Evolutionary conservation across 2,113 vertebrate genomes (phyloP), one percentile per base, ranked within the genome.

Genomic region (Nansenia antarctica): DNA sequence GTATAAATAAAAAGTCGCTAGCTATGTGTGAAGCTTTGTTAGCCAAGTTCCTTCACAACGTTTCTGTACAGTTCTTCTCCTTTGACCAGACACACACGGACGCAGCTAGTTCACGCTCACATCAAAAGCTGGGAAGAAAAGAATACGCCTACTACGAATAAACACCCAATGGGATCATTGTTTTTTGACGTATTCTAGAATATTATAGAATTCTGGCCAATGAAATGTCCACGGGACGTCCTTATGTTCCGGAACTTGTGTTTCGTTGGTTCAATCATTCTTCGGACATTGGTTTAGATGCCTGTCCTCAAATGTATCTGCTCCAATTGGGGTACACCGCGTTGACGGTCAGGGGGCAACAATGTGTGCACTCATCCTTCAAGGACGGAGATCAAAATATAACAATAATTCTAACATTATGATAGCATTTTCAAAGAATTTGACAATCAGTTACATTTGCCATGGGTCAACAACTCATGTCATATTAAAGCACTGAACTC

Each of bases 1-100:
- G 18, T 88, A 91, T 90, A 91, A 91, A 91, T 91, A 87, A 67
- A 65, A 68, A 65, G 74, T 77, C 78, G 79, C 77, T 84, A 83
- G 78, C 78, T 90, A 88, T 81, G 74, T 64, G 26, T 71, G 58
- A 54, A 54, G 69, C 47, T 87, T 79, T 73, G 58, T 83, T 70
- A 72, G 79, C 80, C 81, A 49, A 65, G 67, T 62, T 58, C 73
- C 68, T 69, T 49, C 62, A 62, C 72, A 39, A 79, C 77, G 73
- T 79, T n/a, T 79, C 62, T 62, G 72, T 26, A 60, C 42, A 35
- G 45, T 32, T 39, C 29, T 2, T 31, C 18, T 58, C 5, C 55
- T n/a, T 58, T 2, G 55, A 57, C 53, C 5, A 9, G 53, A 14
- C 11, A 26, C 53, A 26, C 9, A 12, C 9, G 22, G 14, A 24